These are phyloP conservation scores for Passer domesticus DNA, from an alignment of 2,113 vertebrate species.

Conservation along the genomic window DNA sequence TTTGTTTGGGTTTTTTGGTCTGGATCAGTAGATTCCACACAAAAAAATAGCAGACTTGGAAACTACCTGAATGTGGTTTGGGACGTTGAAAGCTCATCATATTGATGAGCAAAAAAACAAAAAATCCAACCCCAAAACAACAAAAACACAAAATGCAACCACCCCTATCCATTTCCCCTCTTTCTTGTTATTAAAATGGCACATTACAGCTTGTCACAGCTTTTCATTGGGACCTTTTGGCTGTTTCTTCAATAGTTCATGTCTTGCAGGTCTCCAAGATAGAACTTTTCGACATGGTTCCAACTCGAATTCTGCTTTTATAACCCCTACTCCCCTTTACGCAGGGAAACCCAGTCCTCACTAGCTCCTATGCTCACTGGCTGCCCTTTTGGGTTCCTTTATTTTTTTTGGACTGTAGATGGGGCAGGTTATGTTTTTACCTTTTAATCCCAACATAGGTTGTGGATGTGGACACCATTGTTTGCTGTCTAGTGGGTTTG, in stretches of 20 bases:
- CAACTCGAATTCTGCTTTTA: not conserved
- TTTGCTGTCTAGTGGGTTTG: conserved; percentile 1
- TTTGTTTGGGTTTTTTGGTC: conserved; percentile 80
- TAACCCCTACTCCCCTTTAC: not conserved
- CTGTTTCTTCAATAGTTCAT: conserved; percentile 74
- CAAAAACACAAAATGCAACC: not conserved
- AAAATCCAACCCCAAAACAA: not conserved
- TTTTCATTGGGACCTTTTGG: conserved; percentile 86
- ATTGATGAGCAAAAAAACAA: conserved; percentile 89
- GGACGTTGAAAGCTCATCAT: conserved; percentile 96
- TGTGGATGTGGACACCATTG: not conserved
- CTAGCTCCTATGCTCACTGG: not conserved
- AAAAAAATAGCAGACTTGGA: conserved; percentile 83
- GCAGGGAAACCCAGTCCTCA: not conserved
- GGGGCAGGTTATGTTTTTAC: conserved; percentile 18
- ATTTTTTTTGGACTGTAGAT: conserved; percentile 29
- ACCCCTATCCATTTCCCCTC: conserved; percentile 69
- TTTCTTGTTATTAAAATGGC: conserved; percentile 83
- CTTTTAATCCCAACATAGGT: not conserved
- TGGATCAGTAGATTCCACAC: conserved; percentile 71
- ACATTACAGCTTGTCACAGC: conserved; percentile 87
- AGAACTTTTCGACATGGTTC: conserved; percentile 51
- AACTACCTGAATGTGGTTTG: conserved; percentile 92
- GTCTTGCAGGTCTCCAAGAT: conserved; percentile 67
- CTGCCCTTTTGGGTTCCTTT: not conserved